These are phyloP conservation scores for Artemisiospiza belli DNA, from an alignment of 2,113 vertebrate species.

Conservation along the genomic window DNA sequence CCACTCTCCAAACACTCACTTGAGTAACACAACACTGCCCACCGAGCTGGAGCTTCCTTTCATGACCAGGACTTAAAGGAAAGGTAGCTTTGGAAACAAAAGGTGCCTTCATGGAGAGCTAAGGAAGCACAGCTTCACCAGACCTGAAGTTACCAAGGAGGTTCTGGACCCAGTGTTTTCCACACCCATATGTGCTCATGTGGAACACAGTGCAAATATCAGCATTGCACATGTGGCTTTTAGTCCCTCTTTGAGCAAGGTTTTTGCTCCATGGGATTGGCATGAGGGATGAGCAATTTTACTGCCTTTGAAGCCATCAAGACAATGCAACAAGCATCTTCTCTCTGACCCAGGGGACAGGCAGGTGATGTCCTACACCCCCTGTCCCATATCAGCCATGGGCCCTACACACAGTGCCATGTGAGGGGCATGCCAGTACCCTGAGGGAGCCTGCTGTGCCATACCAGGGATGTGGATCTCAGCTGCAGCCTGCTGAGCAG, in stretches of 20 bases:
- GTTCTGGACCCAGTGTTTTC: background rate
- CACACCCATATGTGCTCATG: background rate
- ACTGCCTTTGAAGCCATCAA: background rate
- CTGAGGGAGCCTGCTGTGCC: background rate
- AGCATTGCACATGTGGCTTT: background rate
- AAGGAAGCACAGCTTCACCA: background rate
- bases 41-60: background rate
- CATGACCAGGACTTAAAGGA: background rate
- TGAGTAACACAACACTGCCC: background rate
- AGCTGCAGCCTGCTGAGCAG: background rate
- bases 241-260: background rate
- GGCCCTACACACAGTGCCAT: background rate
- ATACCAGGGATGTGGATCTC: background rate
- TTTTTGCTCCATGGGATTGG: background rate
- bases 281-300: background rate
- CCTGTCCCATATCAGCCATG: background rate
- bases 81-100: background rate
- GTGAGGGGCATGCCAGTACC: rapidly evolving
- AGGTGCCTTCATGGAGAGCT: background rate
- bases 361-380: rapidly evolving
- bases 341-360: background rate
- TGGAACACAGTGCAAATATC: background rate
- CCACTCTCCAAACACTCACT: background rate
- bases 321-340: background rate
- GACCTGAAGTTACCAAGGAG: background rate